Evolutionary conservation across 2,113 vertebrate species (phyloP).

Genomic region (Butastur rufipennis): DNA sequence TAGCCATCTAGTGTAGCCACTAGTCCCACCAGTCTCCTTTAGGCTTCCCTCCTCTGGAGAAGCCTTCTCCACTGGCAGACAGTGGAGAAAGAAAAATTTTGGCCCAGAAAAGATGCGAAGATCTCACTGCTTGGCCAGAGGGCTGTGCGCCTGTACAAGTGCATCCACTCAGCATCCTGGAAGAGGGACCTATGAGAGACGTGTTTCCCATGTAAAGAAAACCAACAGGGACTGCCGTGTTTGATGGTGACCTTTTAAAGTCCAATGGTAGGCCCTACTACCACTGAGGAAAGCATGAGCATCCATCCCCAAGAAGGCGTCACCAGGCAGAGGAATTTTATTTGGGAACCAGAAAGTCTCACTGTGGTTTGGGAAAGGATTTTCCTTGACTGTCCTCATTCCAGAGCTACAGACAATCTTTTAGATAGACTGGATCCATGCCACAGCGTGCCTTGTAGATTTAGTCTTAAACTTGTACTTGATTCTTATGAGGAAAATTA

Average conservation of each 20-base stretch:
- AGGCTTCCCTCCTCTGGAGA: neutral
- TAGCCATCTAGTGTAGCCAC: neutral
- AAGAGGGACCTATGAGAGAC: neutral
- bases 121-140: neutral
- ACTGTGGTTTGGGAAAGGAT: neutral
- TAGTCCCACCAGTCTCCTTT: neutral
- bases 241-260: neutral
- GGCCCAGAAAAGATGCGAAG: neutral
- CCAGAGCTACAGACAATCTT: neutral
- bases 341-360: neutral
- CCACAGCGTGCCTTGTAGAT: neutral
- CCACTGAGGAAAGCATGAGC: neutral
- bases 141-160: neutral
- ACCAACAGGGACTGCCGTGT: neutral
- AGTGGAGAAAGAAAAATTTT: neutral
- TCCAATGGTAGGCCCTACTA: neutral
- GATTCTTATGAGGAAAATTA: conserved; percentile 1
- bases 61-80: neutral
- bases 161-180: neutral
- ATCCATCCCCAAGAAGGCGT: neutral
- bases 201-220: neutral
- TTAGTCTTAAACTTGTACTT: neutral
- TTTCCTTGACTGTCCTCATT: neutral
- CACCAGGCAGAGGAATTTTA: neutral
- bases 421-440: neutral